Evolutionary conservation across 2,113 vertebrate genomes (phyloP).

Genomic region (Antigone vipio): DNA sequence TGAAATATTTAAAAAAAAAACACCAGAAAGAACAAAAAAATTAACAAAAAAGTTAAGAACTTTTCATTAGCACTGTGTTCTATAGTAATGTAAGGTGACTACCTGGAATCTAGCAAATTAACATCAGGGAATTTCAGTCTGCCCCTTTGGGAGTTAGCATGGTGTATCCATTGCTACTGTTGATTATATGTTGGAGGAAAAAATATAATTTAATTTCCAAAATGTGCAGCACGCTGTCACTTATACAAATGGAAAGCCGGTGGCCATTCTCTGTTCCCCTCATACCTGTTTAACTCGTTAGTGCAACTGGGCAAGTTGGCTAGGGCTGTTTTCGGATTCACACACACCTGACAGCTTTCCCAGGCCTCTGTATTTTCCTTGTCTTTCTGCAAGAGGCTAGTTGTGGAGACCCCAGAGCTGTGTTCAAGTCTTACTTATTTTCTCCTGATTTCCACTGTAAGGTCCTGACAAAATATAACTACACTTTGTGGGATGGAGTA

Average conservation of each 20-base stretch:
- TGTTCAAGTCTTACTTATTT: background rate
- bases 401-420: background rate
- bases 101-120: background rate
- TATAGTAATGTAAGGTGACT: background rate
- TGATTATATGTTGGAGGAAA: background rate
- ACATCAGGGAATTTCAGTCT: background rate
- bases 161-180: background rate
- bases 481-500: fast-evolving
- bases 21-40: too few relatives aligned
- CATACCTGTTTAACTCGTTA: fast-evolving
- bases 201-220: background rate
- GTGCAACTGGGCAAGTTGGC: background rate
- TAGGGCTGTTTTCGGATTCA: background rate
- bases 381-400: too few relatives aligned
- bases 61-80: background rate
- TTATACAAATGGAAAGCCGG: fast-evolving
- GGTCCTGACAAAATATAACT: fast-evolving
- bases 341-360: background rate
- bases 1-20: background rate
- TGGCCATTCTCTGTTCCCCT: background rate
- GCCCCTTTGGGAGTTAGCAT: background rate
- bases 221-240: background rate
- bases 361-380: fast-evolving
- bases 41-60: background rate
- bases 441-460: background rate